Evolutionary conservation across 2,113 vertebrate genomes (phyloP), one percentile per base, ranked within the genome.

Genomic region (Caranx melampygus): DNA sequence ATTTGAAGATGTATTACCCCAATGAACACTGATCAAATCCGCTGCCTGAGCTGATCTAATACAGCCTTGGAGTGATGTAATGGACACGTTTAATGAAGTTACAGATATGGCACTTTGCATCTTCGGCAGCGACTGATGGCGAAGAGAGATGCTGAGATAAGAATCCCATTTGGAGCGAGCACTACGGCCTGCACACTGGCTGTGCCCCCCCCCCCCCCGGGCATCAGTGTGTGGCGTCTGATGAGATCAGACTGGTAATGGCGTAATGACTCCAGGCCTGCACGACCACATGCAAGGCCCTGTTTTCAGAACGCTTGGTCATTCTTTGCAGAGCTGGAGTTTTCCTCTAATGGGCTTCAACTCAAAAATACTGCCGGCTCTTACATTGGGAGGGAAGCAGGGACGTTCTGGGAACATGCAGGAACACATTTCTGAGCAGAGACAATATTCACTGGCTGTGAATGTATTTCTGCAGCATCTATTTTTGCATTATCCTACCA

Each of bases 191-290:
- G 6, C 47, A 34, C 51, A 66, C 40, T 76, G 66, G 4, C 80
- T n/a, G 42, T 77, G 33, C 62, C 78, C 67, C 26, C 26, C 1
- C 26, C 26, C 26, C 26, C 26, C 62, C 75, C 75, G 26, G 83
- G 87, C 71, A 20, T 90, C 88, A 74, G 68, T 55, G 75, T 68
- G 78, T 62, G 62, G 57, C 44, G 13, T 79, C 85, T 90, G 81
- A 92, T 92, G 88, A 89, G 84, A 90, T 90, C 85, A 87, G 90
- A 82, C 86, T 84, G 79, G 86, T 88, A 89, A 93, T 87, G 81
- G 47, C 49, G 26, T 84, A 89, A 90, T 93, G 74, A 87, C 81
- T 87, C 75, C 72, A 81, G 51, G 69, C 51, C 65, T 34, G 16
- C 77, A 31, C 42, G 20, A 72, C 63, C 79, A 75, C 69, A 85